These are phyloP conservation scores for Castor canadensis DNA, from an alignment of 2,113 vertebrate genomes.

Conservation along the genomic window DNA sequence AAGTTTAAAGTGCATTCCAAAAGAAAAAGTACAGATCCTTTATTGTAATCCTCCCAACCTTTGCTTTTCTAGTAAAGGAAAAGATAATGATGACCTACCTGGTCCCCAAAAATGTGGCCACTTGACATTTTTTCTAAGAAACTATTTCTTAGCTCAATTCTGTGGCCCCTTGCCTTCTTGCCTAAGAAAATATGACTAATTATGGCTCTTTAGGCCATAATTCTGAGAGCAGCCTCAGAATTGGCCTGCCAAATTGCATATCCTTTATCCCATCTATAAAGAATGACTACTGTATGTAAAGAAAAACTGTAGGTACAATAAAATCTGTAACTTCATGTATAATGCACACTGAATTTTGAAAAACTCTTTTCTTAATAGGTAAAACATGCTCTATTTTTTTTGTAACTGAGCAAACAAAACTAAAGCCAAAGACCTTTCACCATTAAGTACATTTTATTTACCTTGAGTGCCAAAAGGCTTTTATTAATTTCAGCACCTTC, in stretches of 20 bases:
- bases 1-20: neutral
- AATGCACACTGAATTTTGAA: conserved; percentile 38
- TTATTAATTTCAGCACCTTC: conserved; percentile 99
- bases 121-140: neutral
- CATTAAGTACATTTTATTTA: conserved; percentile 77
- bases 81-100: neutral
- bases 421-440: conserved; percentile 48
- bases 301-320: neutral
- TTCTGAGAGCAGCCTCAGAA: neutral
- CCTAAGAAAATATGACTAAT: neutral
- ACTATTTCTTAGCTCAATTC: conserved; percentile 12
- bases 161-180: neutral
- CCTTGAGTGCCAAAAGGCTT: conserved; percentile 98
- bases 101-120: conserved; percentile 27
- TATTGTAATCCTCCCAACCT: neutral
- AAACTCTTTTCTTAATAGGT: neutral
- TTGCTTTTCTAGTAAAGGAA: conserved; percentile 8
- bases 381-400: neutral
- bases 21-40: conserved; percentile 3
- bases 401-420: conserved; percentile 15
- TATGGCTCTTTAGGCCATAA: neutral
- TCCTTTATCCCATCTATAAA: neutral
- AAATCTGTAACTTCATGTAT: conserved; percentile 5
- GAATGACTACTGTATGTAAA: neutral
- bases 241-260: neutral